A percentile compares a stretch with the other conserved stretches of the same genome.
Evolutionary conservation across 1,140 invertebrate species (phyloP).

Genomic region (Paraescarpia echinospica): DNA sequence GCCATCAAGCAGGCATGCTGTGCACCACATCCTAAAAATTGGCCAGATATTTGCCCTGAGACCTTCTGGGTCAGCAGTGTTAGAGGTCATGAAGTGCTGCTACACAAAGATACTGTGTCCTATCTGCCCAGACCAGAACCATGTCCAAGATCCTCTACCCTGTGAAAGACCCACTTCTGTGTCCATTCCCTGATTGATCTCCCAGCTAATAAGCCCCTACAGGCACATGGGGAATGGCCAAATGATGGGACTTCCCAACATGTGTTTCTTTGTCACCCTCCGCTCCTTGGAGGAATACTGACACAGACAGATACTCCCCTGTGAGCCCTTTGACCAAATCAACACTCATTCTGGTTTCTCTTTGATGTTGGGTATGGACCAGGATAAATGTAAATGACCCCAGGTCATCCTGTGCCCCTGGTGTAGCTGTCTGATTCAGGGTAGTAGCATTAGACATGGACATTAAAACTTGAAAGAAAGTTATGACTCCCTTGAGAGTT

Average conservation of each 20-base stretch:
- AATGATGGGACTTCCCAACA: not conserved
- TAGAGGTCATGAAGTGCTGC: not conserved
- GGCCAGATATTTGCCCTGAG: not conserved
- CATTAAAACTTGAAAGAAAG: slow-evolving; percentile 1
- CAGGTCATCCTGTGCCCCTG: not conserved
- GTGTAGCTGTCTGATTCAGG: not conserved
- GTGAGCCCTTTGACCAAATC: not conserved
- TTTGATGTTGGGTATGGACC: not conserved
- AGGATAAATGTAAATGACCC: not conserved
- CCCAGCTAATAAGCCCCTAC: not conserved
- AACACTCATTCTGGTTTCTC: not conserved
- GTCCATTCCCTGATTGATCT: not conserved
- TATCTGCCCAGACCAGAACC: not conserved
- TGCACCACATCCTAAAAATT: not conserved
- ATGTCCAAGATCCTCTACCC: not conserved
- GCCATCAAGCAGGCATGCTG: no score
- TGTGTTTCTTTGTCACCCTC: not conserved
- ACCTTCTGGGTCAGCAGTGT: not conserved
- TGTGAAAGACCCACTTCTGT: not conserved
- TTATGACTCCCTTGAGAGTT: not conserved
- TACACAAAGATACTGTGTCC: not conserved
- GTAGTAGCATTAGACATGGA: not conserved
- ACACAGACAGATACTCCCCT: not conserved
- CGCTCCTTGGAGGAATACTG: not conserved
- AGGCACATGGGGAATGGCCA: not conserved